Conservation (phyloP, 2,113 vertebrate species). For the Lycocorax pyrrhopterus region DNA sequence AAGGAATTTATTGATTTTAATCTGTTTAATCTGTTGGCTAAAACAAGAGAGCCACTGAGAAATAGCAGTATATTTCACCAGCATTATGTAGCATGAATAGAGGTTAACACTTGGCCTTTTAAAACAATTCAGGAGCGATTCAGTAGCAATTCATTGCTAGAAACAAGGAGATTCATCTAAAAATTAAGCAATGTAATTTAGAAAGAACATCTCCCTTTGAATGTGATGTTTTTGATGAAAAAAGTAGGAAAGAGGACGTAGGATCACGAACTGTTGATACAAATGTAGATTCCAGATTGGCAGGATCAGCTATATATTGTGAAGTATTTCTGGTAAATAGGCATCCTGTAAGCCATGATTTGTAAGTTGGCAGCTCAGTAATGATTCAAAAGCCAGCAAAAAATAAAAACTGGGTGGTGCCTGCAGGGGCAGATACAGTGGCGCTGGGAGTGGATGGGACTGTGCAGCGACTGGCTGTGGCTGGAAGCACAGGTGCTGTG, state of each 20-base stretch:
- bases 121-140: neutral
- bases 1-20: neutral
- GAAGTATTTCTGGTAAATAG: neutral
- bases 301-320: neutral
- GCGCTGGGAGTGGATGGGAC: neutral
- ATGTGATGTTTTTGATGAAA: neutral
- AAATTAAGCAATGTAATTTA: neutral
- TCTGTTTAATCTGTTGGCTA: neutral
- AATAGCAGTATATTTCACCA: neutral
- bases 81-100: neutral
- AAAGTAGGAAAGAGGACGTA: neutral
- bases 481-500: neutral
- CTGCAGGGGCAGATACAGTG: neutral
- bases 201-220: neutral
- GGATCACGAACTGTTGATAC: neutral
- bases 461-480: neutral
- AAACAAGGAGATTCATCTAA: neutral
- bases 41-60: neutral
- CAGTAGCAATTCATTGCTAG: neutral
- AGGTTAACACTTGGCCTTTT: neutral
- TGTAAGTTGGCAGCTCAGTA: neutral
- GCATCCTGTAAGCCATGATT: neutral
- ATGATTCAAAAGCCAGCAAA: neutral
- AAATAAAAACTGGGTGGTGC: neutral
- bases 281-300: neutral